Evolutionary conservation across 2,888 invertebrate genomes (phyloP), one percentile per base, ranked within the genome.

Genomic region (Cataglyphis cursor): DNA sequence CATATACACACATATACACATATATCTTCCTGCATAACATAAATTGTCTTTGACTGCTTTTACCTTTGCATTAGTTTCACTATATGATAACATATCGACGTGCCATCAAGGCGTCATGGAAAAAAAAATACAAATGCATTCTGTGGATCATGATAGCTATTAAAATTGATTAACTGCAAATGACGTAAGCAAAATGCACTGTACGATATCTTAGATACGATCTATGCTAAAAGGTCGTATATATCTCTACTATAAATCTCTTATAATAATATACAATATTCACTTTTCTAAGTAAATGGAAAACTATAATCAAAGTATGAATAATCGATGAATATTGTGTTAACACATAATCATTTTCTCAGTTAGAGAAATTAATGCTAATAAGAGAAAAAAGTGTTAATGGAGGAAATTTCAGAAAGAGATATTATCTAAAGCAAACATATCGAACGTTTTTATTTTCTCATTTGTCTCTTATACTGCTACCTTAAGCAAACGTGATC

Each of bases 41-140:
- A n/a, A n/a, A 28, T 9, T 74, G 62, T 62, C 44, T 41, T 48
- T 21, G 62, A 44, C 61, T 41, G 28, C 9, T 21, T 75, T 31
- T 3, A 48, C 15, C 5, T 62, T 3, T 18, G 35, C 24, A 21
- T 35, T 64, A 31, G 21, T 10, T 48, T 48, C 9, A n/a, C 24
- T 4, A 8, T 61, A 10, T 48, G 75, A 75, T 75, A 75, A 75
- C 21, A 28, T 62, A 48, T 64, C 24, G 3, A 75, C 9, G 3
- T 15, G 24, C 1, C 35, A 64, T 64, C n/a, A 51, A 48, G 44
- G 18, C 35, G 31, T 10, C 44, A 18, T 8, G n/a, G 21, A 44
- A 68, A 31, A 24, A 74, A 48, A 18, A 10, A 15, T 9, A 48
- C 48, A 21, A n/a, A n/a, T 21, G 12, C 12, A 38, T 51, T 12